Conservation (phyloP, 2,797 vertebrate genomes). For the Ptychobarbus kaznakovi region DNA sequence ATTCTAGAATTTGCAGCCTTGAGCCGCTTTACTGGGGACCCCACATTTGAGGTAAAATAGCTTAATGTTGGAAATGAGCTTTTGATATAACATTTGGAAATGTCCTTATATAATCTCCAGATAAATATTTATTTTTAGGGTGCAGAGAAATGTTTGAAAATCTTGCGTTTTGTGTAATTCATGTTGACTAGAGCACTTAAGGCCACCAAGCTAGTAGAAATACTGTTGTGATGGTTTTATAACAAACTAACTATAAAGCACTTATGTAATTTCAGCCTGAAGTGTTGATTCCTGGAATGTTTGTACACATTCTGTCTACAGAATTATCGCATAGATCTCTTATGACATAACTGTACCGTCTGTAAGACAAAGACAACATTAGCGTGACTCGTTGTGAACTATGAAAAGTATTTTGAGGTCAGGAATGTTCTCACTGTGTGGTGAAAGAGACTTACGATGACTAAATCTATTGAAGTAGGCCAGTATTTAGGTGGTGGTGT, state of each 20-base stretch:
- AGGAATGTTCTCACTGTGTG: slow-evolving; percentile 31
- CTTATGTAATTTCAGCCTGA: neutral
- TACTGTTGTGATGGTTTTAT: neutral
- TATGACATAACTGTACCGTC: neutral
- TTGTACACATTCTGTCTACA: neutral
- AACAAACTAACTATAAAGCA: neutral
- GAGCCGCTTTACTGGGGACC: slow-evolving; percentile 95
- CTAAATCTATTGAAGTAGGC: neutral
- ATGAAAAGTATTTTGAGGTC: slow-evolving; percentile 3
- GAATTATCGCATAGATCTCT: neutral
- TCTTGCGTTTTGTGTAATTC: neutral
- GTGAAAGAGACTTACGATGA: neutral
- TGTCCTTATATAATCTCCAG: neutral
- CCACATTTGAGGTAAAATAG: slow-evolving; percentile 91
- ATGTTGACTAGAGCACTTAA: neutral
- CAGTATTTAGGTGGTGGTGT: slow-evolving; percentile 16
- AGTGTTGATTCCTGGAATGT: neutral
- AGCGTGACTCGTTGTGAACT: neutral
- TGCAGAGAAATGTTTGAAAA: neutral
- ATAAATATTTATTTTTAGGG: neutral
- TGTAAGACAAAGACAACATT: neutral
- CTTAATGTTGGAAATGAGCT: neutral
- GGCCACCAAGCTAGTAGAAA: neutral
- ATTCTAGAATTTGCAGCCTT: slow-evolving; percentile 98
- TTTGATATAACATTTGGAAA: neutral